These are phyloP conservation scores for Mellilla xanthometata DNA, from an alignment of 2,888 invertebrate species.

Conservation along the genomic window DNA sequence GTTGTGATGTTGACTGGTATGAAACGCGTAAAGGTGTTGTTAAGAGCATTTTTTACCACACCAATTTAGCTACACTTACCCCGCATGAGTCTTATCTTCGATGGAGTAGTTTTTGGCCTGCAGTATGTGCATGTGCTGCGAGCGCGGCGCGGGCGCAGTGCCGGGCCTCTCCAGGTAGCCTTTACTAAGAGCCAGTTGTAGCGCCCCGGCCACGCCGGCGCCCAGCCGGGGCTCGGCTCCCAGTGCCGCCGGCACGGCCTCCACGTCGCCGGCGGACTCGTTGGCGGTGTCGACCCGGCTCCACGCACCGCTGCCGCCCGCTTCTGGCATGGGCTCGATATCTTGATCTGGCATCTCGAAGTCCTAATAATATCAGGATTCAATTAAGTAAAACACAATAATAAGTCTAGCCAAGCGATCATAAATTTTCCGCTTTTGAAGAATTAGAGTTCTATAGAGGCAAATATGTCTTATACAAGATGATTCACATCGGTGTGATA, in stretches of 20 bases:
- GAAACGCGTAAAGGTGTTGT: too few relatives aligned
- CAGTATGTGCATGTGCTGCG: constrained; percentile 39
- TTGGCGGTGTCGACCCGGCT: constrained; percentile 88
- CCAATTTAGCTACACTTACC: constrained; percentile 37
- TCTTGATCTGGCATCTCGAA: constrained; percentile 65
- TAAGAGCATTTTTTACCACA: too few relatives aligned
- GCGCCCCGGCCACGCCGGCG: constrained; percentile 95
- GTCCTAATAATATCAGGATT: constrained; percentile 45
- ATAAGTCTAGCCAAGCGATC: too few relatives aligned
- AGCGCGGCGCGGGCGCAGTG: constrained; percentile 84
- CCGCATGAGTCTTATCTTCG: constrained; percentile 54
- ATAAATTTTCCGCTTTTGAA: too few relatives aligned
- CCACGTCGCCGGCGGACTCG: constrained; percentile 57
- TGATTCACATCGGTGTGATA: too few relatives aligned
- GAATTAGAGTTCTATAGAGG: too few relatives aligned
- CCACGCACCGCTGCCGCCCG: constrained; percentile 88
- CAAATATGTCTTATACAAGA: too few relatives aligned
- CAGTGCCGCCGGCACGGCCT: constrained; percentile 75
- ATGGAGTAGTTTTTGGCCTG: constrained; percentile 46
- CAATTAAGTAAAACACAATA: too few relatives aligned
- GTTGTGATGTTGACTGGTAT: too few relatives aligned
- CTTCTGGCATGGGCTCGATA: constrained; percentile 41
- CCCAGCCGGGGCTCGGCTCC: constrained; percentile 97
- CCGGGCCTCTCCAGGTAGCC: constrained; percentile 95
- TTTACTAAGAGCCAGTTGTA: constrained; percentile 95